phyloP scores from a whole-genome alignment of 2,113 vertebrate species.

The Danionella cerebrum region DNA sequence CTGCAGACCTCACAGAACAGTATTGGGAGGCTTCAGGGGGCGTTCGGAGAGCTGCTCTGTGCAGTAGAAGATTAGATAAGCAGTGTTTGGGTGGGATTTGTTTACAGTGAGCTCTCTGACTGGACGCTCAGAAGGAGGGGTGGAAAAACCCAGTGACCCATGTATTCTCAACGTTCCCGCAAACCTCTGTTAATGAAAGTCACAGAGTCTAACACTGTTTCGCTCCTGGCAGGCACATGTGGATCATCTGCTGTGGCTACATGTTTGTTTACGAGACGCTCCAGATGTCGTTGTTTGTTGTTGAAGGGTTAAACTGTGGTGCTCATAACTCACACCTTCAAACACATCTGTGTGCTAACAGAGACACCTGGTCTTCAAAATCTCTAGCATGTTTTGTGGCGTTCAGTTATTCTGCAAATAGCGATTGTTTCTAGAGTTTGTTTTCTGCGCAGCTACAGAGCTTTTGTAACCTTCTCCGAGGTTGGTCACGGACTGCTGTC shows the following conservation, averaged over 20 bases:
- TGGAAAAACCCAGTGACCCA: constrained; percentile 7
- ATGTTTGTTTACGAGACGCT: neutral
- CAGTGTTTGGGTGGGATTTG: constrained; percentile 37
- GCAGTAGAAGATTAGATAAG: constrained; percentile 31
- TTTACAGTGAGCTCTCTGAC: constrained; percentile 22
- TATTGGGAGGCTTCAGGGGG: constrained; percentile 13
- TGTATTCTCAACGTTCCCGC: neutral
- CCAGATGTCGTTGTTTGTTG: too few relatives aligned
- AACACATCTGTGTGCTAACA: neutral
- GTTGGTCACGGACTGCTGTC: constrained; percentile 1
- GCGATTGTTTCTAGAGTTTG: neutral
- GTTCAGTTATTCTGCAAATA: too few relatives aligned
- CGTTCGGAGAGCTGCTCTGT: constrained; percentile 15
- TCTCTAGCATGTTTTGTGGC: too few relatives aligned
- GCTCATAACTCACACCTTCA: too few relatives aligned
- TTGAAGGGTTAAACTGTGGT: too few relatives aligned
- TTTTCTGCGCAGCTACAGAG: constrained; percentile 14
- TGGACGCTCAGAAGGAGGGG: constrained; percentile 2
- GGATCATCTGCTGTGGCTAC: constrained; percentile 2
- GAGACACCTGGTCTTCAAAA: too few relatives aligned
- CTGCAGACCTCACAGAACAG: neutral
- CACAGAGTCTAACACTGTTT: neutral
- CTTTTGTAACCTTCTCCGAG: constrained; percentile 3
- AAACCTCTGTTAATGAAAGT: constrained; percentile 8
- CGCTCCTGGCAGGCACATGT: constrained; percentile 2